Base-by-base conservation (phyloP, 1,140 invertebrate species). In the Lethrus apterus region DNA sequence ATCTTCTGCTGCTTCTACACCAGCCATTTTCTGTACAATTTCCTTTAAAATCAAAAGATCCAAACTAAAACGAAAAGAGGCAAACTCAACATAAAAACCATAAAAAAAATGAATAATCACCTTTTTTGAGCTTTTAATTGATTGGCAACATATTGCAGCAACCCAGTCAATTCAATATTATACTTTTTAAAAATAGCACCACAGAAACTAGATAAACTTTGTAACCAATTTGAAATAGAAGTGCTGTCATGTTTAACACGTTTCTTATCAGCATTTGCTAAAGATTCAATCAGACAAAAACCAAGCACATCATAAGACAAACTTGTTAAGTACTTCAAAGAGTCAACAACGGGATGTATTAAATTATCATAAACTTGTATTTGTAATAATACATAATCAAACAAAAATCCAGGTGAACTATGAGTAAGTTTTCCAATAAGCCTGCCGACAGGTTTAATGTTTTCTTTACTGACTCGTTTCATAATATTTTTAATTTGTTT, bases 351-450 rank as follows among this genome's bases (percentile, higher is more conserved):
- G 9, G 95, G 95, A 19, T 82, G 80, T 51, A 88, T 99, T 32
- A 99, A 78, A 70, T 99, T 99, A 70, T 98, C 94, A 72, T 95
- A 98, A 11, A 91, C 98, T 73, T 98, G 94, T 54, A 99, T 95
- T 76, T 98, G 91, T 45, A 84, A 70, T 18, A 93, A 66, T 20
- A 93, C 89, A 71, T 98, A 98, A 70, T 98, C 93, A 63, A 99
- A 98, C 0, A 99, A 71, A 55, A 94, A 85, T 15, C 88, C 89
- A 0, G 97, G 96, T 34, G 93, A 89, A 42, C 87, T 93, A 64
- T 99, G 95, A 20, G 91, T 94, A 11, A 98, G 73, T 75, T 99
- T 99, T 10, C 94, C 96, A 44, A 99, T 86, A 23, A 90, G 83
- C 46, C 97, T 71, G 4, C 97, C 95, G 42, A 94, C 86, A 0